Conservation (phyloP, 1,140 invertebrate genomes). For the Trichomalopsis sarcophagae region DNA sequence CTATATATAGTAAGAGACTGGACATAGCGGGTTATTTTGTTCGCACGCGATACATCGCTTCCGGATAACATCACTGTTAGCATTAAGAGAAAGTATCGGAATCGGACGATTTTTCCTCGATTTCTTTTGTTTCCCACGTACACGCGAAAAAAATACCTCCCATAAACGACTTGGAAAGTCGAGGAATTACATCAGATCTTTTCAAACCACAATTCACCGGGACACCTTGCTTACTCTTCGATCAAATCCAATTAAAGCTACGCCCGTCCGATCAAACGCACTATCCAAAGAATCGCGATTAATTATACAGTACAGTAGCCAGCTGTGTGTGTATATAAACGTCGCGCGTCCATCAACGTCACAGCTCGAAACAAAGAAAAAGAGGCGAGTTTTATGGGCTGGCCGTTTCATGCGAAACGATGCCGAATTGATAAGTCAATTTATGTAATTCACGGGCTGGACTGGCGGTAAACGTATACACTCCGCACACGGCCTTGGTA, state of each 20-base stretch:
- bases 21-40: not conserved
- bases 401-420: not conserved
- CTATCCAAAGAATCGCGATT: not conserved
- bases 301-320: not conserved
- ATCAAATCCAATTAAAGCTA: not conserved
- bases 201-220: not conserved
- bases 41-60: too few species aligned
- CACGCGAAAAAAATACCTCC: too few species aligned
- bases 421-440: slow-evolving; percentile 22
- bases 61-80: too few species aligned
- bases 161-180: not conserved
- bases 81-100: not conserved
- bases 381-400: slow-evolving; percentile 4
- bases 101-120: too few species aligned
- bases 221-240: not conserved
- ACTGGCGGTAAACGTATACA: too few species aligned
- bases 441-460: slow-evolving; percentile 2
- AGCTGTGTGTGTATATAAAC: not conserved
- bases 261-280: not conserved
- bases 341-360: not conserved
- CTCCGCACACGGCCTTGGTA: not conserved
- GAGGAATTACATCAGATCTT: not conserved
- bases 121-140: too few species aligned
- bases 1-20: not conserved
- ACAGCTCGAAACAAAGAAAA: slow-evolving; percentile 8